Percentiles rank a stretch among this genome's conserved stretches.
phyloP scores from a whole-genome alignment of 2,797 vertebrate species.

The Loriculus beryllinus region DNA sequence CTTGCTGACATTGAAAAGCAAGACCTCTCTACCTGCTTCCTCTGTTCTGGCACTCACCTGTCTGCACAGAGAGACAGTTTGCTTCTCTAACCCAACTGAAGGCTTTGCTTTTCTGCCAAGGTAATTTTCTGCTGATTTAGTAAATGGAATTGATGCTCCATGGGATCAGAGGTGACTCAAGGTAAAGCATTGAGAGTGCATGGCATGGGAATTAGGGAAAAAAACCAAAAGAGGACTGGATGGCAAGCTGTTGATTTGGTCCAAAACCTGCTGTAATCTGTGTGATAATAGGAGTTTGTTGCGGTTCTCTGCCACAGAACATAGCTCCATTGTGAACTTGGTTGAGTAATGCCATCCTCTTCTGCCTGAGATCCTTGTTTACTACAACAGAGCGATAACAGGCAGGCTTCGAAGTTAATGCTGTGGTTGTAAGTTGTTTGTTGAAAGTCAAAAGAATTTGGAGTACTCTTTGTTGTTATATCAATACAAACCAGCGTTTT shows the following conservation, averaged over 20 bases:
- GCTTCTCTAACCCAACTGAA: neutral
- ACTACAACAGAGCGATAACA: neutral
- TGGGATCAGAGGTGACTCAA: neutral
- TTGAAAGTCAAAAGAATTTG: neutral
- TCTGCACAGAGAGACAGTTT: neutral
- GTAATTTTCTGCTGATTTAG: neutral
- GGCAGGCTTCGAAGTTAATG: neutral
- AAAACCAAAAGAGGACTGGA: neutral
- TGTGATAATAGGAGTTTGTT: neutral
- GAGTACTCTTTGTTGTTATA: neutral
- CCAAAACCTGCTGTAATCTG: neutral
- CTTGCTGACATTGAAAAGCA: neutral
- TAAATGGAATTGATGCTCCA: neutral
- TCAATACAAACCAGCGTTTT: neutral
- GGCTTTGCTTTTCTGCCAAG: neutral
- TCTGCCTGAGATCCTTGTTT: fast-evolving
- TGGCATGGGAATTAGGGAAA: neutral
- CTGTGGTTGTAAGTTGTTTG: neutral
- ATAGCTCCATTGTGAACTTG: neutral
- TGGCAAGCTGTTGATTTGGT: neutral
- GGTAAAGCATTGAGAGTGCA: neutral
- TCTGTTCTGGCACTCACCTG: neutral
- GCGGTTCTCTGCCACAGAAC: neutral
- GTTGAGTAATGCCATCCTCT: fast-evolving
- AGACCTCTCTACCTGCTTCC: neutral